Base-by-base conservation (phyloP, 64 coral and sea anemone genomes). In the Orbicella faveolata region DNA sequence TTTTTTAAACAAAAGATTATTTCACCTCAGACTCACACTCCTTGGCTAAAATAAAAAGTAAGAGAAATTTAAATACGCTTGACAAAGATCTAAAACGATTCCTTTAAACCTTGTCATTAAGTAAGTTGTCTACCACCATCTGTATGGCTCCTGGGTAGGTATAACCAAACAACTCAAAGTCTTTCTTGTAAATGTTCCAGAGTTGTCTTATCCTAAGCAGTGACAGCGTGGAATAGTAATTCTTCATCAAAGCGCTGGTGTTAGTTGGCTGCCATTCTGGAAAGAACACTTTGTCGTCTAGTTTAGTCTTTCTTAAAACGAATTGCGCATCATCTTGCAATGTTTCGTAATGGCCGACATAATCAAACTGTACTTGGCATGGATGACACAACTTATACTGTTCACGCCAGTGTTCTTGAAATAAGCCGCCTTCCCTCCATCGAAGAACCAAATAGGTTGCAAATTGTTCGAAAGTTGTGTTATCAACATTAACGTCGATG, bases 321-420 rank as follows among this genome's bases (percentile, higher is more conserved):
- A 30, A 30, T 30, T 30, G 30, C 30, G 30, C 30, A 30, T 30
- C 30, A 30, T 30, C 30, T 30, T 30, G 30, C 30, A 30, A 30
- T 30, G 91, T 93, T 80, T 93, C 91, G 63, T 93, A 93, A 30
- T 93, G 91, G 15, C 91, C 91, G 25, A 93, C 64, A 25, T 81
- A 75, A 75, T 93, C 86, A 75, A 81, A 93, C 11, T 93, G 78
- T 59, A 93, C 41, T 19, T 61, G 76, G 12, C 91, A 93, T 8
- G 91, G 91, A 39, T 93, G 86, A 51, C 91, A 93, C 48, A 93
- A 37, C 1, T 93, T 93, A 18, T 93, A 73, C n/a, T 93, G 88
- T 33, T 78, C 84, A 4, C 91, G 78, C 91, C 91, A 93, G n/a
- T 93, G 91, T 34, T 75, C 91, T 70, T 93, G 87, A 64, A 93